phyloP scores from a whole-genome alignment of 2,888 invertebrate species.

The Meghimatium bilineatum region DNA sequence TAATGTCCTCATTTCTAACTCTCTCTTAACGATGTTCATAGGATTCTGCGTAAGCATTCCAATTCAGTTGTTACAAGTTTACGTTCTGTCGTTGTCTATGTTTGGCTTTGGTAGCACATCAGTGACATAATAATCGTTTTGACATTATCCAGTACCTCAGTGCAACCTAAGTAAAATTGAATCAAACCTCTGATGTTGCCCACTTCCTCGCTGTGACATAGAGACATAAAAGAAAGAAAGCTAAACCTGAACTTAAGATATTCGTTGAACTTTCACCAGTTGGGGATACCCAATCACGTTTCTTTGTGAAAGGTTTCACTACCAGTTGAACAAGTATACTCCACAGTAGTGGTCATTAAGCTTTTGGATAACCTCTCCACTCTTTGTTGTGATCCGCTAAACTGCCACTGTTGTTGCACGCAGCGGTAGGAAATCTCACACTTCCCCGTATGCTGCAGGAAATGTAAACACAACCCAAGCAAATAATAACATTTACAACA shows the following conservation, averaged over 20 bases:
- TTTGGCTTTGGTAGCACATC: too few relatives aligned
- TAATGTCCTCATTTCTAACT: too few relatives aligned
- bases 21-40: too few relatives aligned
- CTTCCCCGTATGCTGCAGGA: too few relatives aligned
- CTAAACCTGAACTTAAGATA: neutral
- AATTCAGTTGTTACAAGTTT: too few relatives aligned
- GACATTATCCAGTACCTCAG: too few relatives aligned
- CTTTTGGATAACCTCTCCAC: neutral
- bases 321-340: neutral
- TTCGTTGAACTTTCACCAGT: constrained; percentile 2
- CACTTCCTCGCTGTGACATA: neutral
- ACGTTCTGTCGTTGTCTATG: too few relatives aligned
- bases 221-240: neutral
- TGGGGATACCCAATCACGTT: neutral
- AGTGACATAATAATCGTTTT: too few relatives aligned
- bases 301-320: constrained; percentile 3
- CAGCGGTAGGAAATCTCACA: neutral
- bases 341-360: neutral
- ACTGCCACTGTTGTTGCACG: neutral
- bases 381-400: neutral
- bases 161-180: too few relatives aligned
- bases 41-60: too few relatives aligned
- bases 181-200: neutral
- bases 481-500: too few relatives aligned
- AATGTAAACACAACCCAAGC: too few relatives aligned